These are phyloP conservation scores for Laterallus jamaicensis DNA, from an alignment of 2,113 vertebrate species.

Conservation along the genomic window DNA sequence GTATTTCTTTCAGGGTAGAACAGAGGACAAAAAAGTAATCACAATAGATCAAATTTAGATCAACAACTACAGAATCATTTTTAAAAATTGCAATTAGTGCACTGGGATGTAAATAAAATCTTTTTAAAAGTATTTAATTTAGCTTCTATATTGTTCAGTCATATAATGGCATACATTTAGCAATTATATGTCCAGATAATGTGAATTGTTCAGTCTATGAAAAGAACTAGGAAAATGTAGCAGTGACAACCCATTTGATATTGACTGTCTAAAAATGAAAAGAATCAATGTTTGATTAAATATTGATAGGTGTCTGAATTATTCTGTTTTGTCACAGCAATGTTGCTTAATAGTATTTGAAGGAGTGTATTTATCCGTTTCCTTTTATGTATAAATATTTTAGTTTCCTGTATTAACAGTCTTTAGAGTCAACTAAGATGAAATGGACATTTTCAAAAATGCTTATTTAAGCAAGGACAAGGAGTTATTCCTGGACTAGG, in stretches of 20 bases:
- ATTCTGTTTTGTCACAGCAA: neutral
- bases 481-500: neutral
- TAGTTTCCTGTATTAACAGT: neutral
- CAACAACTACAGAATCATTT: too few relatives aligned
- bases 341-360: neutral
- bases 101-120: neutral
- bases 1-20: neutral
- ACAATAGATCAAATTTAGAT: neutral
- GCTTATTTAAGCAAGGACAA: neutral
- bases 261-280: neutral
- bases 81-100: neutral
- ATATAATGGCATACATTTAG: neutral
- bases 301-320: neutral
- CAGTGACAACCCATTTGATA: neutral
- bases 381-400: neutral
- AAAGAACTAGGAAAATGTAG: slow-evolving; percentile 17
- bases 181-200: neutral
- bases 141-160: neutral
- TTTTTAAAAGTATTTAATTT: neutral
- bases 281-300: neutral
- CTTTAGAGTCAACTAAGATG: neutral
- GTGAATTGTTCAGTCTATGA: neutral
- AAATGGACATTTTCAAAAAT: neutral
- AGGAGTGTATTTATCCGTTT: neutral
- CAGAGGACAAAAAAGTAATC: neutral